phyloP scores from a whole-genome alignment of 2,797 vertebrate genomes.

The Merluccius polli region DNA sequence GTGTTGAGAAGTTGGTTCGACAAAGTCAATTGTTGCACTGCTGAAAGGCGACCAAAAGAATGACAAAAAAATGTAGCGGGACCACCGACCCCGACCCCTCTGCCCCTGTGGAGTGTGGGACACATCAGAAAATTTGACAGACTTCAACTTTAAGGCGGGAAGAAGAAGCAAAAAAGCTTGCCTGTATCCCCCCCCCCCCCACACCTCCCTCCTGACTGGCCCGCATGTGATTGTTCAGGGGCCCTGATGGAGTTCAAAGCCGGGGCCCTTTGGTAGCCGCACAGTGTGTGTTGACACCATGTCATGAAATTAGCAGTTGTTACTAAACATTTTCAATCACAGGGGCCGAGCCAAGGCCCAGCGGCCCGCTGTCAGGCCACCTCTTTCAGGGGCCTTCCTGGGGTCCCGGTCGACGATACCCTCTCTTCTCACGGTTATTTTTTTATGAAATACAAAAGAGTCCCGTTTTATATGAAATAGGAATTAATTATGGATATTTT shows the following conservation, averaged over 20 bases:
- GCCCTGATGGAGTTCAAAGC: constrained; percentile 83
- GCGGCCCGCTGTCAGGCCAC: constrained; percentile 60
- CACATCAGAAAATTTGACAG: constrained; percentile 99
- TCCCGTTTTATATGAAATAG: background rate
- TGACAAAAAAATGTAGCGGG: constrained; percentile 46
- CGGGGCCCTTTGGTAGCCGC: constrained; percentile 82
- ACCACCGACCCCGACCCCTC: constrained; percentile 60
- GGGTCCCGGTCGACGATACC: constrained; percentile 43
- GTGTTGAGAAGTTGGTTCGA: constrained; percentile 88
- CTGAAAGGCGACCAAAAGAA: constrained; percentile 68
- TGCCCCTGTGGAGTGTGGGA: constrained; percentile 93
- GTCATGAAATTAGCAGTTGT: constrained; percentile 92
- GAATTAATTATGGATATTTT: background rate
- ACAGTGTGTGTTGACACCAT: constrained; percentile 90
- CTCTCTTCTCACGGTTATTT: constrained; percentile 36
- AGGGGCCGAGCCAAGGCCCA: constrained; percentile 74
- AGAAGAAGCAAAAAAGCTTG: background rate
- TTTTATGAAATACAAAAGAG: constrained; percentile 16
- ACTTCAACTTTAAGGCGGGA: constrained; percentile 93
- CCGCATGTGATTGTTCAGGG: constrained; percentile 85
- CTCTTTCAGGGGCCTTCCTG: constrained; percentile 61
- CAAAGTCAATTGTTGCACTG: constrained; percentile 93
- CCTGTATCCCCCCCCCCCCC: background rate
- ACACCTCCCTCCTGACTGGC: constrained; percentile 77
- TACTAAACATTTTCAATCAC: constrained; percentile 95